Conservation (phyloP, 2,113 vertebrate species). For the Diglossa brunneiventris region DNA sequence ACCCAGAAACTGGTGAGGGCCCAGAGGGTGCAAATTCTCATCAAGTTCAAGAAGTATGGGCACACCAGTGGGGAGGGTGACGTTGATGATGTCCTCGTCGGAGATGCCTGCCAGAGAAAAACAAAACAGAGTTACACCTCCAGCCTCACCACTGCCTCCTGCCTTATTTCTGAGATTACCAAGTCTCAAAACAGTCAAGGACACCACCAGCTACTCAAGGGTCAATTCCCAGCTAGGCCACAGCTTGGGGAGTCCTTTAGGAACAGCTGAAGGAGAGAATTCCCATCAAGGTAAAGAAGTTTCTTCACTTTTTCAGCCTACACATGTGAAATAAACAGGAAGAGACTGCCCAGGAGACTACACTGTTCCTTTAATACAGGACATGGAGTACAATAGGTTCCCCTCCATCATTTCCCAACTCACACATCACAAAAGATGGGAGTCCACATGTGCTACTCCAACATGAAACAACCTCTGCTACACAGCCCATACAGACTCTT, state of each 20-base stretch:
- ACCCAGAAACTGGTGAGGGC: slow-evolving; percentile 88
- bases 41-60: slow-evolving; percentile 92
- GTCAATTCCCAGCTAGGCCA: neutral
- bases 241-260: neutral
- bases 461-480: neutral
- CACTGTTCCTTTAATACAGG: neutral
- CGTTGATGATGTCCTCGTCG: slow-evolving; percentile 83
- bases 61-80: slow-evolving; percentile 92
- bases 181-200: neutral
- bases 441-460: neutral
- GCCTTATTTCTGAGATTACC: neutral
- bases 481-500: neutral
- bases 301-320: neutral
- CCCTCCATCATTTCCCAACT: neutral
- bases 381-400: neutral
- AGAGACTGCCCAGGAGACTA: neutral
- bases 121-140: neutral
- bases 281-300: neutral
- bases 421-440: neutral
- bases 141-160: neutral
- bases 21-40: slow-evolving; percentile 83
- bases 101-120: slow-evolving; percentile 84
- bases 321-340: neutral
- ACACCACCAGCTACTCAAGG: neutral
- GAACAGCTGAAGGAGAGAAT: neutral